These are phyloP conservation scores for Bujurquina vittata DNA, from an alignment of 2,113 vertebrate genomes.

Conservation along the genomic window DNA sequence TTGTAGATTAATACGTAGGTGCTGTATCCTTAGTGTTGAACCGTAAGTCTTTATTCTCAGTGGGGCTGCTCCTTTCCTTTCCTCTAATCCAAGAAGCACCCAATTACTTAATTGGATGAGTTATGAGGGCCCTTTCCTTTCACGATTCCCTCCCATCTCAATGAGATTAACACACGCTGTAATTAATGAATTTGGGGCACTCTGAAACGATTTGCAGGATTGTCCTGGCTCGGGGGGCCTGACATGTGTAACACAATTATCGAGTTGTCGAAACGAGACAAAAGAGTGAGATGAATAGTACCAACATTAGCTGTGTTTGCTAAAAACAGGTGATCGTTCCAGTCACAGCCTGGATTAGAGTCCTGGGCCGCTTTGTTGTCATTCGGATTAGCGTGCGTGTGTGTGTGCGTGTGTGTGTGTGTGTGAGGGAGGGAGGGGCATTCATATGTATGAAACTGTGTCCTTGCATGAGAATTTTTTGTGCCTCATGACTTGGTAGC, in stretches of 20 bases:
- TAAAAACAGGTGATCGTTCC: conserved; percentile 29
- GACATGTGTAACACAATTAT: conserved; percentile 69
- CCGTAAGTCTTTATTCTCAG: conserved; percentile 42
- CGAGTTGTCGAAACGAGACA: conserved; percentile 53
- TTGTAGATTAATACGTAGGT: not conserved
- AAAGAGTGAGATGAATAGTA: conserved; percentile 45
- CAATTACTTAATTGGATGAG: conserved; percentile 79
- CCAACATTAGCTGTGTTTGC: conserved; percentile 36
- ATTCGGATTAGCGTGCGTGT: not conserved
- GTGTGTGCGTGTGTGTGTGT: not conserved
- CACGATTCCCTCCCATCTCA: conserved; percentile 64
- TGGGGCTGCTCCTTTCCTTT: conserved; percentile 52
- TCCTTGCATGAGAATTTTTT: conserved; percentile 40
- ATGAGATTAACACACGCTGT: conserved; percentile 75
- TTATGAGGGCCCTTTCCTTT: conserved; percentile 70
- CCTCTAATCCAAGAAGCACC: conserved; percentile 73
- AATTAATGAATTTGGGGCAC: conserved; percentile 75
- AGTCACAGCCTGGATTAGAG: not conserved
- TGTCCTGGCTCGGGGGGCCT: conserved; percentile 49
- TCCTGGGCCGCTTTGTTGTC: not conserved
- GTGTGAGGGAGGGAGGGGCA: not conserved
- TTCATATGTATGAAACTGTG: conserved; percentile 10
- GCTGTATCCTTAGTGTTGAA: not conserved
- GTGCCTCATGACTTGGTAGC: conserved; percentile 34
- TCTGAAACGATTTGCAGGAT: conserved; percentile 60